Evolutionary conservation across 2,888 invertebrate species (phyloP).

Genomic region (Drosophila testacea): DNA sequence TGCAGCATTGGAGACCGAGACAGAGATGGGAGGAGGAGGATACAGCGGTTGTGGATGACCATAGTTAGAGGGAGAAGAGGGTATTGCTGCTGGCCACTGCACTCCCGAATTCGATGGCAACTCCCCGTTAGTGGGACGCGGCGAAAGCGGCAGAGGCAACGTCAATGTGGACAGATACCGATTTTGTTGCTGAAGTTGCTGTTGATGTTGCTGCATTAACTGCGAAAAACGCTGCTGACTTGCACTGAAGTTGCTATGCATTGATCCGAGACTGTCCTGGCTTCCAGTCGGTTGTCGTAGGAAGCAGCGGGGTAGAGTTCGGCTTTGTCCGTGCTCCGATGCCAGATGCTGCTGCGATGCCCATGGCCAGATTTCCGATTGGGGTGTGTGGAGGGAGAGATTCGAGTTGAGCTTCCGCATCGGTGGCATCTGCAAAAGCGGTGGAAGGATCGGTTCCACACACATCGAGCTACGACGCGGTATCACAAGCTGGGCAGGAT

Average conservation of each 20-base stretch:
- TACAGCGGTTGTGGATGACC: constrained; percentile 66
- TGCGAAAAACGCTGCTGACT: constrained; percentile 66
- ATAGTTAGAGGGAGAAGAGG: constrained; percentile 84
- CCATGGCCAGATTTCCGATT: constrained; percentile 71
- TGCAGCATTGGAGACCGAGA: not conserved
- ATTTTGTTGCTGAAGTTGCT: constrained; percentile 64
- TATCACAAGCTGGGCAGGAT: constrained; percentile 50
- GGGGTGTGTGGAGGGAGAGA: constrained; percentile 77
- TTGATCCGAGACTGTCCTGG: constrained; percentile 68
- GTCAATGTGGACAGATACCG: constrained; percentile 70
- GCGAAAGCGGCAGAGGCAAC: constrained; percentile 59
- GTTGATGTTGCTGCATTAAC: constrained; percentile 58
- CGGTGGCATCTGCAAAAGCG: constrained; percentile 30
- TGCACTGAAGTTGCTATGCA: constrained; percentile 61
- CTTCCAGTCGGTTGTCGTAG: constrained; percentile 78
- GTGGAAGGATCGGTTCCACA: constrained; percentile 62
- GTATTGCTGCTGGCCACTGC: constrained; percentile 84
- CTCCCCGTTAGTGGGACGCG: constrained; percentile 16
- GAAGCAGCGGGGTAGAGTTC: constrained; percentile 84
- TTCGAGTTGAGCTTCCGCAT: constrained; percentile 82
- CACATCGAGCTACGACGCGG: constrained; percentile 82
- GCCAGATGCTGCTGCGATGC: constrained; percentile 53
- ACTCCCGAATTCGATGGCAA: constrained; percentile 44
- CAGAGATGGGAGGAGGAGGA: constrained; percentile 32
- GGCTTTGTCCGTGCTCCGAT: constrained; percentile 76